Evolutionary conservation across 2,888 invertebrate species (phyloP).

Genomic region (Dioctria linearis): DNA sequence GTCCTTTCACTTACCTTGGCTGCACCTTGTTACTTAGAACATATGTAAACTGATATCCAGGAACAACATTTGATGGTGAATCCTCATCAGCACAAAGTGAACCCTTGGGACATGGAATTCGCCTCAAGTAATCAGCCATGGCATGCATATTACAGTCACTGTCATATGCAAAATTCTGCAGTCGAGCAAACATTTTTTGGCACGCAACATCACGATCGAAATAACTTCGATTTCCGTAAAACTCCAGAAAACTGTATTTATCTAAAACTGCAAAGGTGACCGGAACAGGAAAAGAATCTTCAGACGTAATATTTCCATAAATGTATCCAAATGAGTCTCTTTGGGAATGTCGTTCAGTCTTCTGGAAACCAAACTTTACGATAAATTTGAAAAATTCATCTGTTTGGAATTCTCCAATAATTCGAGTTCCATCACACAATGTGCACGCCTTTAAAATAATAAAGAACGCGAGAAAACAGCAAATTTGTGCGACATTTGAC

Average conservation of each 20-base stretch:
- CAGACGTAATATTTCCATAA: conserved; percentile 93
- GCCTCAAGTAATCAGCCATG: conserved; percentile 84
- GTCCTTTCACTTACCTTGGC: conserved; percentile 79
- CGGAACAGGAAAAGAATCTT: conserved; percentile 76
- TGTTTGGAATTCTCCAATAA: conserved; percentile 78
- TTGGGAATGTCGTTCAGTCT: conserved; percentile 89
- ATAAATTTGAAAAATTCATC: conserved; percentile 91
- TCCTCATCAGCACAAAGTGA: conserved; percentile 90
- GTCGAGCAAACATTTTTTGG: conserved; percentile 86
- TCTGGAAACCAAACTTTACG: conserved; percentile 96
- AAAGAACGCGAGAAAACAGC: conserved; percentile 50
- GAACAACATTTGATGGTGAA: conserved; percentile 86
- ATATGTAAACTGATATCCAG: conserved; percentile 94
- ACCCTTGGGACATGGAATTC: conserved; percentile 86
- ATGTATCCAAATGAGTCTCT: conserved; percentile 94
- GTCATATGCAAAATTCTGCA: conserved; percentile 89
- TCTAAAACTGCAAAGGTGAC: conserved; percentile 93
- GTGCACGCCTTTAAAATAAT: conserved; percentile 54
- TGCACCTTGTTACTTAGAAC: conserved; percentile 90
- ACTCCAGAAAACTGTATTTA: conserved; percentile 89
- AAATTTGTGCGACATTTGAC: conserved; percentile 58
- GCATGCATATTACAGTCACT: conserved; percentile 79
- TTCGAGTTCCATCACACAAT: conserved; percentile 71
- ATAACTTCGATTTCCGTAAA: conserved; percentile 84
- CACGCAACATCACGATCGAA: conserved; percentile 83